Evolutionary conservation across 2,888 invertebrate genomes (phyloP).

Genomic region (Synergus gifuensis): DNA sequence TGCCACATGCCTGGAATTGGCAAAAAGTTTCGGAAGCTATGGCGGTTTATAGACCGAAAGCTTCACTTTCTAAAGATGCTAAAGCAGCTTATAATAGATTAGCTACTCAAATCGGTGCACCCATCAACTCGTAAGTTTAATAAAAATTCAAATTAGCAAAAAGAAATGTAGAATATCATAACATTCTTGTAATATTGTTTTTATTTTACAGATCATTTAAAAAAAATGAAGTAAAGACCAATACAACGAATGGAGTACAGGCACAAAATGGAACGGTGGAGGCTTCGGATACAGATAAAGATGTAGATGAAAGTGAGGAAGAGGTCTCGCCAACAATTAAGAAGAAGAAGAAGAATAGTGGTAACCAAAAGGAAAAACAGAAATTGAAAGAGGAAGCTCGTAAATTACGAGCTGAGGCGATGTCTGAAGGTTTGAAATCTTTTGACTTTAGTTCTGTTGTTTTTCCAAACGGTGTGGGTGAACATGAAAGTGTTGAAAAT

Average conservation of each 20-base stretch:
- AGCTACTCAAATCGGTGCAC: constrained; percentile 75
- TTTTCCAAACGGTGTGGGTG: not conserved
- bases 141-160: not conserved
- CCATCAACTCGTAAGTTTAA: constrained; percentile 52
- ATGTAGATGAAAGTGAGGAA: constrained; percentile 56
- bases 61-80: constrained; percentile 76
- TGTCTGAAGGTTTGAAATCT: constrained; percentile 77
- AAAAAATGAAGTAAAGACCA: constrained; percentile 58
- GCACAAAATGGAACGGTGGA: constrained; percentile 58
- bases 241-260: not conserved
- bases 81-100: constrained; percentile 78
- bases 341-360: constrained; percentile 70
- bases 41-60: constrained; percentile 72
- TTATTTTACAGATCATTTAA: constrained; percentile 52
- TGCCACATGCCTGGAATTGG: constrained; percentile 76
- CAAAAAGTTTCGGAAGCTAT: constrained; percentile 72
- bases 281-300: constrained; percentile 58
- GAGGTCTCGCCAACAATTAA: constrained; percentile 63
- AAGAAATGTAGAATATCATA: not conserved
- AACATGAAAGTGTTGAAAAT: not conserved
- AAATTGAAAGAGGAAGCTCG: constrained; percentile 79
- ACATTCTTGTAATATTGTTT: not conserved
- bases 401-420: constrained; percentile 76
- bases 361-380: constrained; percentile 72
- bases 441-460: constrained; percentile 70